Percentiles rank a stretch among this genome's conserved stretches.
phyloP scores from a whole-genome alignment of 2,888 invertebrate genomes.

The Alcis repandata region DNA sequence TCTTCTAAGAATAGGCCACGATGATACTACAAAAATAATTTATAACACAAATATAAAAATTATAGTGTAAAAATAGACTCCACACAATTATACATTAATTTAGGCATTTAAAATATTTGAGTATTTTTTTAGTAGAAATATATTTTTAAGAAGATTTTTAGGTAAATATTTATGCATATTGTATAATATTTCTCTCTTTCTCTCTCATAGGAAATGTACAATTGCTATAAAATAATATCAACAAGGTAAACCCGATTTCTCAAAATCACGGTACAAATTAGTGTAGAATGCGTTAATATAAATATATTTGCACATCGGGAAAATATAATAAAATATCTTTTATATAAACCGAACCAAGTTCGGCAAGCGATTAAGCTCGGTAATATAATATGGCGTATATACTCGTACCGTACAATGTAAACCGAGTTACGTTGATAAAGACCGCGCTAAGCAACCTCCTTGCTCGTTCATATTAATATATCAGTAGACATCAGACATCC shows the following conservation, averaged over 20 bases:
- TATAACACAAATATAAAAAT: constrained; percentile 65
- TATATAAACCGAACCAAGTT: constrained; percentile 34
- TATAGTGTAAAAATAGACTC: constrained; percentile 74
- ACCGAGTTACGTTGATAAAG: constrained; percentile 26
- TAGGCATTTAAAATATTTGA: constrained; percentile 58
- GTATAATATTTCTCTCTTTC: constrained; percentile 57
- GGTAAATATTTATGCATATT: constrained; percentile 62
- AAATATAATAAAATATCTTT: constrained; percentile 18
- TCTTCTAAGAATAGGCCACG: constrained; percentile 42
- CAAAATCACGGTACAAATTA: constrained; percentile 34
- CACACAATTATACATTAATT: constrained; percentile 63
- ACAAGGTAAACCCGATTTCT: constrained; percentile 33
- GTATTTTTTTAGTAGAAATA: constrained; percentile 49
- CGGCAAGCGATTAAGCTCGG: constrained; percentile 37
- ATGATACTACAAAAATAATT: constrained; percentile 51
- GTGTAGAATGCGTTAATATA: constrained; percentile 20
- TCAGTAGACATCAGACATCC: not conserved
- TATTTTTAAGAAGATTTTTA: constrained; percentile 65
- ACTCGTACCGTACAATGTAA: constrained; percentile 16
- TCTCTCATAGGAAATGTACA: constrained; percentile 82
- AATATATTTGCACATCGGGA: constrained; percentile 12
- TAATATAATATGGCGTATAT: constrained; percentile 18
- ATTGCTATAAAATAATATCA: constrained; percentile 52
- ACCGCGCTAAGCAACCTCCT: not conserved
- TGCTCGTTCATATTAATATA: not conserved